Evolutionary conservation across 2,888 invertebrate species (phyloP).

Genomic region (Luffia ferchaultella): DNA sequence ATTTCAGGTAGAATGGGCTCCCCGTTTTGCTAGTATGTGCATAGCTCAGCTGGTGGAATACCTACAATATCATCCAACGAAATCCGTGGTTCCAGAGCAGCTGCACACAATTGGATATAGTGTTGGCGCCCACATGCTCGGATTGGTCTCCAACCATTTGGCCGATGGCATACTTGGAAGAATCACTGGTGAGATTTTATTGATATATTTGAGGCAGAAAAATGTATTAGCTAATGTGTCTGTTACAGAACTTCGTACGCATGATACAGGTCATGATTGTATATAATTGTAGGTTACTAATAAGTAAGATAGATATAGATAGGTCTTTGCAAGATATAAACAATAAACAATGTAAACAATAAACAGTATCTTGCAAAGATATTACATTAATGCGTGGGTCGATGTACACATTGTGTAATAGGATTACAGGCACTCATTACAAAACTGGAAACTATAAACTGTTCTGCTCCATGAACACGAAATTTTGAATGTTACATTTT

Average conservation of each 20-base stretch:
- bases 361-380: too few species aligned
- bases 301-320: neutral
- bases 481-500: too few species aligned
- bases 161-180: slow-evolving; percentile 80
- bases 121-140: slow-evolving; percentile 87
- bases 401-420: too few species aligned
- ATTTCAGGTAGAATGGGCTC: slow-evolving; percentile 67
- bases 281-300: neutral
- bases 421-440: too few species aligned
- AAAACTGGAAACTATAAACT: too few species aligned
- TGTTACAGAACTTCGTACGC: neutral
- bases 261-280: neutral
- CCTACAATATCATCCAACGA: slow-evolving; percentile 75
- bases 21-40: slow-evolving; percentile 73
- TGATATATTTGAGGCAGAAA: neutral
- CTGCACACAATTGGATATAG: slow-evolving; percentile 87
- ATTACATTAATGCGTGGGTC: too few species aligned
- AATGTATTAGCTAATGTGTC: neutral
- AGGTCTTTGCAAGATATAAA: too few species aligned
- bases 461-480: too few species aligned
- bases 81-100: slow-evolving; percentile 76
- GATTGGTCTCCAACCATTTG: slow-evolving; percentile 81
- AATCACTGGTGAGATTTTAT: slow-evolving; percentile 80
- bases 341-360: too few species aligned
- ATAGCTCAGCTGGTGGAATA: slow-evolving; percentile 84